phyloP scores from a whole-genome alignment of 2,113 vertebrate species.

The Spea multiplicata region DNA sequence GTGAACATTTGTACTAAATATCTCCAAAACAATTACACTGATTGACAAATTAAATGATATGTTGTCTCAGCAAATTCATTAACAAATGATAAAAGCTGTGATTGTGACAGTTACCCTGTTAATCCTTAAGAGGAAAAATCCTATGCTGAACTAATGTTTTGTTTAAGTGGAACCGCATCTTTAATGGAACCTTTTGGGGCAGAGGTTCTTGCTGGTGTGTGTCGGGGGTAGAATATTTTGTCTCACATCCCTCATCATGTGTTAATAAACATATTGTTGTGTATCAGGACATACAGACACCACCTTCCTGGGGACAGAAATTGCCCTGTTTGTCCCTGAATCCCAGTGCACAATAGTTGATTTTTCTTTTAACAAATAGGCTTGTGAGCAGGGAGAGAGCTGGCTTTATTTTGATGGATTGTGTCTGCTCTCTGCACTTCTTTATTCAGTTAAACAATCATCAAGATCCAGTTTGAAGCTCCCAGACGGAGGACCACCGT shows the following conservation, averaged over 20 bases:
- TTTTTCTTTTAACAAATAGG: constrained; percentile 26
- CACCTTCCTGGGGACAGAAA: constrained; percentile 17
- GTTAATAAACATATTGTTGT: constrained; percentile 34
- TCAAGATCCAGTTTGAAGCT: constrained; percentile 35
- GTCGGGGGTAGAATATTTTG: too few relatives aligned
- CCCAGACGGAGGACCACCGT: constrained; percentile 25
- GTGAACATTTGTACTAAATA: too few relatives aligned
- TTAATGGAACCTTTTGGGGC: too few relatives aligned
- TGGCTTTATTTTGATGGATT: constrained; percentile 45
- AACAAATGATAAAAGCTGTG: too few relatives aligned
- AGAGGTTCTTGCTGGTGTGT: too few relatives aligned
- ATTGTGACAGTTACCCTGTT: too few relatives aligned
- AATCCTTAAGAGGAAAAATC: too few relatives aligned
- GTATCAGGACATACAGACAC: constrained; percentile 22
- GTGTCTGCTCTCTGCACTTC: constrained; percentile 27
- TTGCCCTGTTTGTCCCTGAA: constrained; percentile 26
- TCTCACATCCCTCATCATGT: not conserved
- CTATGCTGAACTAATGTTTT: too few relatives aligned
- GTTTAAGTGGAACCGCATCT: too few relatives aligned
- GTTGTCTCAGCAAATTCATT: too few relatives aligned
- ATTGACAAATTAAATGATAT: too few relatives aligned
- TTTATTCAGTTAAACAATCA: constrained; percentile 44
- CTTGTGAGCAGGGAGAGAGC: constrained; percentile 3
- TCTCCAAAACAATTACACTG: too few relatives aligned
- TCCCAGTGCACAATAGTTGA: constrained; percentile 23